Evolutionary conservation across 2,113 vertebrate genomes (phyloP).

Genomic region (Ranitomeya variabilis): DNA sequence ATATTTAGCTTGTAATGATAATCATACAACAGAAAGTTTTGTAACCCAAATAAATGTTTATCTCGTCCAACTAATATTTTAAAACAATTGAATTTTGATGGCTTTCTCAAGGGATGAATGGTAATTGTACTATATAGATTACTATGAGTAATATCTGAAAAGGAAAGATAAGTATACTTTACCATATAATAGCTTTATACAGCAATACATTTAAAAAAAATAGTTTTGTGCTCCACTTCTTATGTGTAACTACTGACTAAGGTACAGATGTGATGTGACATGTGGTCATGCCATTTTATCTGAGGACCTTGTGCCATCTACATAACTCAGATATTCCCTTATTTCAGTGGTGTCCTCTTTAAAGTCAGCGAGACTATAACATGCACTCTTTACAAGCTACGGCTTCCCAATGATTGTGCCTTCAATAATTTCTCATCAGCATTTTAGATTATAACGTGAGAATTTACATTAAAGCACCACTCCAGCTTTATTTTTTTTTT

Average conservation of each 20-base stretch:
- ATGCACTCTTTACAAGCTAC: neutral
- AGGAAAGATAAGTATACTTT: too few species aligned
- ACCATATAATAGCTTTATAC: neutral
- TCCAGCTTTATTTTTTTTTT: too few species aligned
- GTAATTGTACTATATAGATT: neutral
- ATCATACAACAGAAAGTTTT: neutral
- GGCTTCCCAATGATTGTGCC: too few species aligned
- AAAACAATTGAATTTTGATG: too few species aligned
- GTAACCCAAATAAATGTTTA: neutral
- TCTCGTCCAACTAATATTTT: too few species aligned
- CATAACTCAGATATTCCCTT: neutral
- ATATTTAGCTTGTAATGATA: neutral
- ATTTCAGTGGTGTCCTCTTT: neutral
- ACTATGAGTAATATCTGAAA: too few species aligned
- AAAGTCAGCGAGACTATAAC: neutral
- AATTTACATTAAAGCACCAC: too few species aligned
- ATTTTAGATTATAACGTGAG: too few species aligned
- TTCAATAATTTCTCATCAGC: too few species aligned
- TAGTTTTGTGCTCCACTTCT: neutral
- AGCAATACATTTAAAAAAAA: neutral
- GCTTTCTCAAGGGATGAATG: neutral
- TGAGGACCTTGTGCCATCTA: neutral
- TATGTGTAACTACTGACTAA: too few species aligned
- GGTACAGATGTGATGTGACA: neutral
- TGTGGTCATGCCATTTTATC: too few species aligned